Conservation (phyloP, 1,140 invertebrate species). For the Holotrichia oblita region DNA sequence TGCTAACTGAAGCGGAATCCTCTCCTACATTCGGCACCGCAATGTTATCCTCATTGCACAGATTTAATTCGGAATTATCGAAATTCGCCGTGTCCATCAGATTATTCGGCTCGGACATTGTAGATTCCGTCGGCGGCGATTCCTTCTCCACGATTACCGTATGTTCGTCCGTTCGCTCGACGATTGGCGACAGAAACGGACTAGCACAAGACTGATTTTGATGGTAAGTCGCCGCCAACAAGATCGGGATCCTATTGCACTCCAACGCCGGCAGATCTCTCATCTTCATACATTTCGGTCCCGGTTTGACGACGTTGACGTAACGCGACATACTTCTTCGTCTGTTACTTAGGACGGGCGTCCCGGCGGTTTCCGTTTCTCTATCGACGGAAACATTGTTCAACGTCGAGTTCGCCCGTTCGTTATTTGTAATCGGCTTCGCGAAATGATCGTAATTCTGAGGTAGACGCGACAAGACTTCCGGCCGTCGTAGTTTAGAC, state of each 20-base stretch:
- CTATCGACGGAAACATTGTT: neutral
- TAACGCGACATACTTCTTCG: neutral
- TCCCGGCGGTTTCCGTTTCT: neutral
- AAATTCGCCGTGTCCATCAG: neutral
- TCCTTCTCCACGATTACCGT: neutral
- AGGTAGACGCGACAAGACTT: neutral
- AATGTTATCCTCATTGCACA: too few species aligned
- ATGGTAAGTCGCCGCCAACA: neutral
- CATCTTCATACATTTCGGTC: conserved; percentile 26
- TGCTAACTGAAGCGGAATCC: too few species aligned
- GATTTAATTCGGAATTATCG: neutral
- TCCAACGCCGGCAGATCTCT: neutral
- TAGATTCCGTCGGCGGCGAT: neutral
- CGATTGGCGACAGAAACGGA: neutral
- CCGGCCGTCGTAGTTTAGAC: neutral
- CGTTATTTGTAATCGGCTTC: conserved; percentile 45
- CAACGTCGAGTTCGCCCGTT: conserved; percentile 45
- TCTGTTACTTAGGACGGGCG: neutral
- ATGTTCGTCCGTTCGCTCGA: neutral
- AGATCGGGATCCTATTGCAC: conserved; percentile 2
- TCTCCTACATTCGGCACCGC: too few species aligned
- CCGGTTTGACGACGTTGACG: neutral
- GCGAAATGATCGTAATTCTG: conserved; percentile 18
- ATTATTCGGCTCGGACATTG: neutral
- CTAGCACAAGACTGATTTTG: neutral